These are phyloP conservation scores for Tribolium madens DNA, from an alignment of 1,140 invertebrate genomes.

Conservation along the genomic window DNA sequence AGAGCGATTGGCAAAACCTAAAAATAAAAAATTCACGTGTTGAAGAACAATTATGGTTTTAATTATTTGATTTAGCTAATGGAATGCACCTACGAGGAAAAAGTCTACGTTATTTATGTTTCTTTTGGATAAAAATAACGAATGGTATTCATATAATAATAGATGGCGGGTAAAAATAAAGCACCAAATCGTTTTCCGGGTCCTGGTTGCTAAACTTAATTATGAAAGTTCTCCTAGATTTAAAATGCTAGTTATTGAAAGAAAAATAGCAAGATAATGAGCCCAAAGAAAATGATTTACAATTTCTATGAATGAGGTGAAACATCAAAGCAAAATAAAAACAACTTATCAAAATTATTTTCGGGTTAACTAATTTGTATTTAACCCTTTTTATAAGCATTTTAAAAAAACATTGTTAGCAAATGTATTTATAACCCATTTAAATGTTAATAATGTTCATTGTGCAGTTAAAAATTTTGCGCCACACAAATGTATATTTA, in stretches of 20 bases:
- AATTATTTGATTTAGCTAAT: background rate
- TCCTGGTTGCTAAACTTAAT: background rate
- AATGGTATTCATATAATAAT: conserved; percentile 20
- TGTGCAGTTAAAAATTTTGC: background rate
- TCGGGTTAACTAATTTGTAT: too few species aligned
- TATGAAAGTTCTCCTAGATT: background rate
- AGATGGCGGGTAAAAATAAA: conserved; percentile 1
- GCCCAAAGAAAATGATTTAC: background rate
- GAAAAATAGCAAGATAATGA: background rate
- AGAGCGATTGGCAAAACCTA: conserved; percentile 74
- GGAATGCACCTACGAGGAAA: background rate
- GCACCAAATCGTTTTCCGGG: conserved; percentile 4
- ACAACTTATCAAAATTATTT: too few species aligned
- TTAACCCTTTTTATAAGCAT: too few species aligned
- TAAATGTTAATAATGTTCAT: too few species aligned
- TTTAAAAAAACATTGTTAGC: too few species aligned
- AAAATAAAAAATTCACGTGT: conserved; percentile 15
- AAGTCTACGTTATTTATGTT: background rate
- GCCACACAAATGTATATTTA: background rate
- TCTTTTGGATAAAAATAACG: background rate
- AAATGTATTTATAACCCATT: too few species aligned
- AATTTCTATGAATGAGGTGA: background rate
- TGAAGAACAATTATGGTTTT: background rate
- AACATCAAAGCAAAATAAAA: too few species aligned
- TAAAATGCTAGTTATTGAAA: background rate